A percentile compares a stretch with the other conserved stretches of the same genome.
Evolutionary conservation across 53 echinoderm and acorn worm species (phyloP).

Genomic region (Crossaster papposus): DNA sequence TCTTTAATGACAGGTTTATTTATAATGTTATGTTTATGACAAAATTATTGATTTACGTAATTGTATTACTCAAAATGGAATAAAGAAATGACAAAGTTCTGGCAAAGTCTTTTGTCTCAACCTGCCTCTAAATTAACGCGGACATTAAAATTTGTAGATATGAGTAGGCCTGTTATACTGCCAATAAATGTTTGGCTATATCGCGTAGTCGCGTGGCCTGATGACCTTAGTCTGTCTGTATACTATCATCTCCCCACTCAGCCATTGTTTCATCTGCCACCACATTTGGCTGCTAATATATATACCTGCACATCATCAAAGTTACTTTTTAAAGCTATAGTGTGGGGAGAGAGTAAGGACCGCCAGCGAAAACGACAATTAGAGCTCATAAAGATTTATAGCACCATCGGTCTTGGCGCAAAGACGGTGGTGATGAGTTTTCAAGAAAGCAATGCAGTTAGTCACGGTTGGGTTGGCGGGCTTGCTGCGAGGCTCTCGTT

Average conservation of each 20-base stretch:
- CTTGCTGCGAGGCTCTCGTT: not conserved
- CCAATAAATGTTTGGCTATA: not conserved
- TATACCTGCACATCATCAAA: slow-evolving; percentile 51
- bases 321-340: slow-evolving; percentile 18
- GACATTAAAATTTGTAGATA: too few species aligned
- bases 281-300: not conserved
- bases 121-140: not conserved
- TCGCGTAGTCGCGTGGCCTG: not conserved
- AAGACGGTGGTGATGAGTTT: slow-evolving; percentile 51
- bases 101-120: not conserved
- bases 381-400: slow-evolving; percentile 62
- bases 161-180: not conserved
- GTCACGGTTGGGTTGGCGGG: slow-evolving; percentile 48
- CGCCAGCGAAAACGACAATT: slow-evolving; percentile 53
- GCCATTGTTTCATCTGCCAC: slow-evolving; percentile 22
- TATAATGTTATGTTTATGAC: too few species aligned
- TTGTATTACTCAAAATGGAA: not conserved
- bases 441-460: slow-evolving; percentile 55
- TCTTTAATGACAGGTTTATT: too few species aligned
- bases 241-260: not conserved
- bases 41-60: not conserved
- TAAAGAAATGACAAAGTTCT: not conserved
- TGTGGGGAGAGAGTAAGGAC: not conserved
- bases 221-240: not conserved
- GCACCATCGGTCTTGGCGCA: slow-evolving; percentile 30